Conservation (phyloP, 2,888 invertebrate species). For the Pandemis corylana region DNA sequence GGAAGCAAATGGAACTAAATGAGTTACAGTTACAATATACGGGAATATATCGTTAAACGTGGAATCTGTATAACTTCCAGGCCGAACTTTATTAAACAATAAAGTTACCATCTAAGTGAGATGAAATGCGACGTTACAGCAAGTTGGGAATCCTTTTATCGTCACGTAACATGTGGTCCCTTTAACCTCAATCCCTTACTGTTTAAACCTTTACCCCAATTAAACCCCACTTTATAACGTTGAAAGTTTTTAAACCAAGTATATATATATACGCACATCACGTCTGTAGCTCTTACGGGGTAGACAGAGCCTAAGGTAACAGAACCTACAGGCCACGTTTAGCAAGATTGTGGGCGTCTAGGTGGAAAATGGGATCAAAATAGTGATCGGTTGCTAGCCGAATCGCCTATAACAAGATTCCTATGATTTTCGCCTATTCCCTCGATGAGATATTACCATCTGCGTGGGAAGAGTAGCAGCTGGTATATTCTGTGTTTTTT, state of each 20-base stretch:
- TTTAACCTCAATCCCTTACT: not conserved
- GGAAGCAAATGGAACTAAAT: not conserved
- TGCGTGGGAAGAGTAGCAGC: no score
- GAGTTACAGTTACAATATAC: not conserved
- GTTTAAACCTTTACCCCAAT: conserved; percentile 8
- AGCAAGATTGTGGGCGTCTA: no score
- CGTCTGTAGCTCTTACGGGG: no score
- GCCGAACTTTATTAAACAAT: not conserved
- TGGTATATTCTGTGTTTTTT: no score
- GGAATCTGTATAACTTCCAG: not conserved
- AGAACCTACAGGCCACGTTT: no score
- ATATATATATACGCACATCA: not conserved
- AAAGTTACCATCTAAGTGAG: not conserved
- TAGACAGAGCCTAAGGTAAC: no score
- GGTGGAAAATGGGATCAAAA: no score
- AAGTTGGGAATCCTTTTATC: conserved; percentile 11
- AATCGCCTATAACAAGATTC: no score
- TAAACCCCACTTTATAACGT: not conserved
- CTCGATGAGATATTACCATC: no score
- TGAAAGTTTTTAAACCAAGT: not conserved
- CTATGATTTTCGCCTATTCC: no score
- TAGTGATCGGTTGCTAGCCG: no score
- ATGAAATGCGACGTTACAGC: not conserved
- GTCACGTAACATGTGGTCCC: conserved; percentile 10
- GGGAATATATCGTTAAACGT: not conserved